Evolutionary conservation across 2,113 vertebrate species (phyloP).

Genomic region (Entomyzon cyanotis): DNA sequence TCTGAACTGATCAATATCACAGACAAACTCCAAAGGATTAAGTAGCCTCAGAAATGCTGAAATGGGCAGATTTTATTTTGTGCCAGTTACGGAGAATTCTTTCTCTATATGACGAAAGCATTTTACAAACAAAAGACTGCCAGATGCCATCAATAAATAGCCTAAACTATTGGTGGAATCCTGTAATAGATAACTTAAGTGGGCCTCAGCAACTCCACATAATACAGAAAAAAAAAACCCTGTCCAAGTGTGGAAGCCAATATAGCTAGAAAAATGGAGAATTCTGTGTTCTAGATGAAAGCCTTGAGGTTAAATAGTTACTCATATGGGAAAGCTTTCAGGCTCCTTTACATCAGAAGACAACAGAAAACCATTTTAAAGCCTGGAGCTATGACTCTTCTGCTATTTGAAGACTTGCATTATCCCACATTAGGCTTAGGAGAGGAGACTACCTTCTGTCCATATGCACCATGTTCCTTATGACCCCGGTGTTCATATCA

Average conservation of each 20-base stretch:
- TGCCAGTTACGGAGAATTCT: not conserved
- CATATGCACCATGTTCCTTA: not conserved
- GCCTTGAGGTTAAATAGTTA: slow-evolving; percentile 22
- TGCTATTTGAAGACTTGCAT: not conserved
- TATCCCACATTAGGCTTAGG: not conserved
- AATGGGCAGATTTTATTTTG: not conserved
- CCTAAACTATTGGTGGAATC: not conserved
- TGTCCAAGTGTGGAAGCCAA: not conserved
- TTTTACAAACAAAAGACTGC: not conserved
- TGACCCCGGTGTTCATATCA: not conserved
- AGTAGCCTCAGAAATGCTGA: not conserved
- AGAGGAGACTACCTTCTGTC: not conserved
- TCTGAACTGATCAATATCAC: not conserved
- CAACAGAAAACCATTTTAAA: not conserved
- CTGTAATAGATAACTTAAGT: not conserved
- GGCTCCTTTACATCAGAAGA: not conserved
- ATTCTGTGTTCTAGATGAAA: not conserved
- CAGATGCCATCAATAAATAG: not conserved
- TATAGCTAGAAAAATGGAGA: not conserved
- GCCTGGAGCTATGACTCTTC: not conserved
- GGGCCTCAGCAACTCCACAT: not conserved
- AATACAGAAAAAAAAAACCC: not conserved
- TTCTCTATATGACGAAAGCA: not conserved
- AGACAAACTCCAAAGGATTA: not conserved
- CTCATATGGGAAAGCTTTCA: not conserved